phyloP scores from a whole-genome alignment of 2,113 vertebrate species.

The Lipophrys pholis region DNA sequence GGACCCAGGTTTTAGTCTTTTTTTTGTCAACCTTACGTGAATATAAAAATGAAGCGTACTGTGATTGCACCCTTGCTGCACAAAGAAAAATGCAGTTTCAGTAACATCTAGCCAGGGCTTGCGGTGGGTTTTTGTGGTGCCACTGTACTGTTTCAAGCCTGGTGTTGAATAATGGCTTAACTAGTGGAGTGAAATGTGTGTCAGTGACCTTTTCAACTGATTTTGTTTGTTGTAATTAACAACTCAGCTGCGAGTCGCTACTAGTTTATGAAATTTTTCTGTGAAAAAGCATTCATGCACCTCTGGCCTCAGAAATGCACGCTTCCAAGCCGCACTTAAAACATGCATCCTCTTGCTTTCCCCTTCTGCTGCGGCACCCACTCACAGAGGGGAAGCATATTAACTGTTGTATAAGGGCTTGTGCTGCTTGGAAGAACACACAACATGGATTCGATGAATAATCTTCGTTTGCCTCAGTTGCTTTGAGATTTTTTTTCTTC shows the following conservation, averaged over 20 bases:
- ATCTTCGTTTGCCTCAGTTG: conserved; percentile 70
- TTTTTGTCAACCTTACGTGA: background rate
- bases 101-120: too few relatives aligned
- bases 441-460: conserved; percentile 60
- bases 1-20: too few relatives aligned
- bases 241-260: background rate
- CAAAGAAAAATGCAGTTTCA: too few relatives aligned
- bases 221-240: conserved; percentile 17
- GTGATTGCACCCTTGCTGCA: too few relatives aligned
- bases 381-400: conserved; percentile 60
- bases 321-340: conserved; percentile 29
- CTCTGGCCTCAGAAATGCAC: conserved; percentile 23
- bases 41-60: too few relatives aligned
- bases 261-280: conserved; percentile 10
- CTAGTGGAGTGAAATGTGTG: conserved; percentile 2
- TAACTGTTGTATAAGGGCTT: conserved; percentile 63
- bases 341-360: conserved; percentile 33
- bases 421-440: conserved; percentile 52
- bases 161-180: background rate
- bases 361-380: conserved; percentile 50
- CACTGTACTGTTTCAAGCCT: background rate
- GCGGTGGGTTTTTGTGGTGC: background rate
- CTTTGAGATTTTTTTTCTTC: conserved; percentile 54
- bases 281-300: conserved; percentile 14
- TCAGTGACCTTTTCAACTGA: conserved; percentile 5